These are phyloP conservation scores for Harmothoe impar DNA, from an alignment of 2,888 invertebrate genomes.

Conservation along the genomic window DNA sequence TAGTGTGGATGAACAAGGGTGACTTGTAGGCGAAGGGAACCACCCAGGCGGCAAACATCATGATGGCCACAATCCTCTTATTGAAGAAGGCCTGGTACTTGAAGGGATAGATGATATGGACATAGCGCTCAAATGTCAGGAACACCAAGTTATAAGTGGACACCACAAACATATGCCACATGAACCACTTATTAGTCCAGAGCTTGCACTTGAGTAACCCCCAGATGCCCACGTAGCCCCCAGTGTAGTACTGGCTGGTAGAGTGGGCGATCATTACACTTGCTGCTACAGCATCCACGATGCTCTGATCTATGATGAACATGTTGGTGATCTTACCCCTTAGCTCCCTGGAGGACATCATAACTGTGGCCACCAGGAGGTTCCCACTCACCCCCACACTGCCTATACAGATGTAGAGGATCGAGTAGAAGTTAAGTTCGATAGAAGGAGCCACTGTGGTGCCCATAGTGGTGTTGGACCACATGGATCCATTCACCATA, in stretches of 20 bases:
- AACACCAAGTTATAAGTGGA: slow-evolving; percentile 58
- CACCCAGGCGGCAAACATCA: slow-evolving; percentile 36
- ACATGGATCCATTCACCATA: no score
- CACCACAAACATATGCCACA: slow-evolving; percentile 54
- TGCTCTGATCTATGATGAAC: slow-evolving; percentile 42
- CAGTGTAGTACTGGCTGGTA: slow-evolving; percentile 43
- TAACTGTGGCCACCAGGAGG: slow-evolving; percentile 1
- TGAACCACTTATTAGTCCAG: slow-evolving; percentile 51
- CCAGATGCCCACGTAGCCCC: slow-evolving; percentile 37
- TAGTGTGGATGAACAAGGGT: slow-evolving; percentile 36
- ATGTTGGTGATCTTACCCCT: slow-evolving; percentile 40
- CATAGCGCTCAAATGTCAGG: slow-evolving; percentile 53
- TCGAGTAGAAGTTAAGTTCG: slow-evolving; percentile 3
- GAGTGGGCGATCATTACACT: slow-evolving; percentile 37
- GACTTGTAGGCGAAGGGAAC: slow-evolving; percentile 35
- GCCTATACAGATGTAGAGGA: slow-evolving; percentile 28
- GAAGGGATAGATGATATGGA: slow-evolving; percentile 23
- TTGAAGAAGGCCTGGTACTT: slow-evolving; percentile 52
- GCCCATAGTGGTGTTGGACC: no score
- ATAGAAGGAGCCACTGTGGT: not conserved
- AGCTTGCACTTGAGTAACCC: slow-evolving; percentile 23
- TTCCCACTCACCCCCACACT: slow-evolving; percentile 3
- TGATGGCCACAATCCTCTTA: not conserved
- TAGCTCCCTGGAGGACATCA: slow-evolving; percentile 13
- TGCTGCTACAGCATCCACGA: slow-evolving; percentile 19